These are phyloP conservation scores for Melanchra persicariae DNA, from an alignment of 2,888 invertebrate species.

Conservation along the genomic window DNA sequence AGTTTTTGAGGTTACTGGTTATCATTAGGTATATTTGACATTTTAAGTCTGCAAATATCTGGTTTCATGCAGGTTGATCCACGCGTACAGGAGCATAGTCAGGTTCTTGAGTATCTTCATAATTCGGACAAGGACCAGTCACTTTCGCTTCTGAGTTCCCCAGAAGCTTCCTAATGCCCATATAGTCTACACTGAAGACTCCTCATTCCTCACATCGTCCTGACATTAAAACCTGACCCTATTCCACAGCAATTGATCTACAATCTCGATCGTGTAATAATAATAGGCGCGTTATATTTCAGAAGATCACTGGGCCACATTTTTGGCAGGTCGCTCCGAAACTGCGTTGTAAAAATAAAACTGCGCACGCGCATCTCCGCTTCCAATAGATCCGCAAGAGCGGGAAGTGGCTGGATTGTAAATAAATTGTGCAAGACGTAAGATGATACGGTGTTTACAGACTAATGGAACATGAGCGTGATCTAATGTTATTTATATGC, in stretches of 20 bases:
- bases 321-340: slow-evolving; percentile 85
- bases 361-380: slow-evolving; percentile 60
- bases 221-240: slow-evolving; percentile 38
- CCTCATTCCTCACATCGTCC: not conserved
- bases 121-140: too few species aligned
- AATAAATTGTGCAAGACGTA: slow-evolving; percentile 40
- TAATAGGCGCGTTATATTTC: slow-evolving; percentile 65
- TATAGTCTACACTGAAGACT: not conserved
- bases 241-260: slow-evolving; percentile 47
- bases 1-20: too few species aligned
- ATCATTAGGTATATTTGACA: not conserved
- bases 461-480: not conserved
- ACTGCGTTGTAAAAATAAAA: slow-evolving; percentile 70
- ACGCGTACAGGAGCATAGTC: not conserved
- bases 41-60: not conserved
- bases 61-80: not conserved
- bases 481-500: not conserved
- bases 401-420: slow-evolving; percentile 56
- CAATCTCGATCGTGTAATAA: slow-evolving; percentile 54
- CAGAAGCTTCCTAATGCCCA: not conserved
- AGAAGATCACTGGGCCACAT: slow-evolving; percentile 87
- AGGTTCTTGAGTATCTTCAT: not conserved
- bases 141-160: not conserved
- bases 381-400: slow-evolving; percentile 60
- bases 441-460: slow-evolving; percentile 28